Conservation (phyloP, 2,113 vertebrate species). For the Benitochromis conjunctus region DNA sequence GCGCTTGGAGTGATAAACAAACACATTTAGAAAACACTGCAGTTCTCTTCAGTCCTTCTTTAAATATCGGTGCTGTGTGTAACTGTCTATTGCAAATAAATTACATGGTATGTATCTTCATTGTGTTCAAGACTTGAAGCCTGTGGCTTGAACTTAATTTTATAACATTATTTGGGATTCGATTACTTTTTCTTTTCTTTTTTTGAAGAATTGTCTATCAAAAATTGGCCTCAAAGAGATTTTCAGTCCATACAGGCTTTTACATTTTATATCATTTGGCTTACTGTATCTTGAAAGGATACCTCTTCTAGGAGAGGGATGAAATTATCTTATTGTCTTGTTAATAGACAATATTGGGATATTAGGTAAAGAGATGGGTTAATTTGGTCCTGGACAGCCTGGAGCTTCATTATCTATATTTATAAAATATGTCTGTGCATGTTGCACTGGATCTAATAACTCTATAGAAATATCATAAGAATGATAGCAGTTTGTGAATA, state of each 20-base stretch:
- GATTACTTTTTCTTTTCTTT: too few species aligned
- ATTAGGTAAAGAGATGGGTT: neutral
- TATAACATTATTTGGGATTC: neutral
- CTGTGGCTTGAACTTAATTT: neutral
- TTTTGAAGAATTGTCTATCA: neutral
- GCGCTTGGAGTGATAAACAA: neutral
- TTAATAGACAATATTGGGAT: neutral
- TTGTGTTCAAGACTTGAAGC: neutral
- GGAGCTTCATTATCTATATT: neutral
- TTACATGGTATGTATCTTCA: neutral
- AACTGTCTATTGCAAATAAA: neutral
- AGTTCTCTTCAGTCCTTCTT: neutral
- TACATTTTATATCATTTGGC: neutral
- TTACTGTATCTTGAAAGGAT: neutral
- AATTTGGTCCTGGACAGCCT: neutral
- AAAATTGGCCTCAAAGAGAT: neutral
- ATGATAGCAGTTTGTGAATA: accelerated
- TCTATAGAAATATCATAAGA: neutral
- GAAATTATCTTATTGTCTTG: neutral
- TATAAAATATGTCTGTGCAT: neutral
- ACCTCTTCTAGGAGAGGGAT: neutral
- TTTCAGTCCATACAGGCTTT: neutral
- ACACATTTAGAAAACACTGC: neutral
- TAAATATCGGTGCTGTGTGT: neutral
- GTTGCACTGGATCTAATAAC: neutral